Percentiles rank a stretch among this genome's conserved stretches.
Conservation (phyloP, 1,140 invertebrate species). For the Pachypeltis micranthus region DNA sequence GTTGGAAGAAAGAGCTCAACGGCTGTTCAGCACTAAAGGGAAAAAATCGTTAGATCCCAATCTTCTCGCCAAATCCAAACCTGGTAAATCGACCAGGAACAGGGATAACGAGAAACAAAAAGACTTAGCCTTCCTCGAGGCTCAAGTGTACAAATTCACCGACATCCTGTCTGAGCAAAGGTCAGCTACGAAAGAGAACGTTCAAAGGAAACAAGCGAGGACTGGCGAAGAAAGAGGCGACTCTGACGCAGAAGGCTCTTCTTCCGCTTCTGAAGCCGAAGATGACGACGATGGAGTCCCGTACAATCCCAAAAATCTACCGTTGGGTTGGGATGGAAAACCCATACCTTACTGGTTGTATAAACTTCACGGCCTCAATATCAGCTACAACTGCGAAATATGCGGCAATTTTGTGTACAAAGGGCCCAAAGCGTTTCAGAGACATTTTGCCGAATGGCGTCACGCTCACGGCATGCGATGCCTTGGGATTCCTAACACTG, state of each 20-base stretch:
- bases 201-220: slow-evolving; percentile 92
- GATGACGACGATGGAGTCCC: slow-evolving; percentile 89
- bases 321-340: slow-evolving; percentile 99
- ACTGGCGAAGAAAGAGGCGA: slow-evolving; percentile 89
- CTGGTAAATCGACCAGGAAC: slow-evolving; percentile 49
- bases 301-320: slow-evolving; percentile 98
- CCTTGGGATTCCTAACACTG: slow-evolving; percentile 97
- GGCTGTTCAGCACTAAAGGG: slow-evolving; percentile 91
- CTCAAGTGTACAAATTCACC: slow-evolving; percentile 75
- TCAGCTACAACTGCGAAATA: slow-evolving; percentile 98
- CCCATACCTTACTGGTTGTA: slow-evolving; percentile 99
- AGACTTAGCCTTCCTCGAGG: slow-evolving; percentile 74
- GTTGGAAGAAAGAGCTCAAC: slow-evolving; percentile 88
- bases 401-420: slow-evolving; percentile 99
- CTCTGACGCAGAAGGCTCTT: slow-evolving; percentile 81
- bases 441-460: slow-evolving; percentile 98
- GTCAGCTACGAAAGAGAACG: slow-evolving; percentile 82
- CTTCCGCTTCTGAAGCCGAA: slow-evolving; percentile 72
- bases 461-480: slow-evolving; percentile 99
- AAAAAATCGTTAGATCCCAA: slow-evolving; percentile 81
- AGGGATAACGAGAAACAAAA: slow-evolving; percentile 62
- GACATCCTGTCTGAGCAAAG: slow-evolving; percentile 74
- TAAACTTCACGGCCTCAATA: slow-evolving; percentile 97
- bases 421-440: slow-evolving; percentile 98
- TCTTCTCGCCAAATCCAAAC: slow-evolving; percentile 75